phyloP scores from a whole-genome alignment of 2,113 vertebrate genomes.

The Mohoua ochrocephala region DNA sequence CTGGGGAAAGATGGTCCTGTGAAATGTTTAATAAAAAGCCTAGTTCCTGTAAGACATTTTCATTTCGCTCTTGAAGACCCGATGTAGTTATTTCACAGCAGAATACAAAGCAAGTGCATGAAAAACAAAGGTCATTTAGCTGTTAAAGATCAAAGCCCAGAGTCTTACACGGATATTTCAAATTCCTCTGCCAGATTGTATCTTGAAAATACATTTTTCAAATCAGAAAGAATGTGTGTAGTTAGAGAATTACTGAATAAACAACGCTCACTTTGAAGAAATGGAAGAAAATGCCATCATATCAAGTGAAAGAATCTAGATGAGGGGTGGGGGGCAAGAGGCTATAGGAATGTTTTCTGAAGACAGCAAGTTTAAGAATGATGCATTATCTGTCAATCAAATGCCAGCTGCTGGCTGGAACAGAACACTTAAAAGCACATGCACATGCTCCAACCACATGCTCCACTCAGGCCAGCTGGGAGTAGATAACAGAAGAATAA shows the following conservation, averaged over 20 bases:
- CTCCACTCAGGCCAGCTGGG: neutral
- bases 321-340: fast-evolving
- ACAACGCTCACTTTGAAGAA: neutral
- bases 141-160: neutral
- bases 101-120: neutral
- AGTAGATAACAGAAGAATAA: neutral
- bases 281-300: neutral
- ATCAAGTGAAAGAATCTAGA: neutral
- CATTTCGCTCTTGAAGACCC: neutral
- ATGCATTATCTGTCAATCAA: neutral
- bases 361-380: neutral
- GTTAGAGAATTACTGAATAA: neutral
- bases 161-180: neutral
- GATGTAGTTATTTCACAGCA: neutral
- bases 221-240: neutral
- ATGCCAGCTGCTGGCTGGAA: neutral
- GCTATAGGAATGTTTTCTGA: neutral
- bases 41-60: neutral
- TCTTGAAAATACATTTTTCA: neutral
- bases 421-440: neutral
- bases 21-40: neutral
- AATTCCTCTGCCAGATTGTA: neutral
- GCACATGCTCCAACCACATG: neutral
- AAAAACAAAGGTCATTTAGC: neutral
- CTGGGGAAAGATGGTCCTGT: neutral